phyloP scores from a whole-genome alignment of 1,140 invertebrate genomes.

The Heterodera schachtii region DNA sequence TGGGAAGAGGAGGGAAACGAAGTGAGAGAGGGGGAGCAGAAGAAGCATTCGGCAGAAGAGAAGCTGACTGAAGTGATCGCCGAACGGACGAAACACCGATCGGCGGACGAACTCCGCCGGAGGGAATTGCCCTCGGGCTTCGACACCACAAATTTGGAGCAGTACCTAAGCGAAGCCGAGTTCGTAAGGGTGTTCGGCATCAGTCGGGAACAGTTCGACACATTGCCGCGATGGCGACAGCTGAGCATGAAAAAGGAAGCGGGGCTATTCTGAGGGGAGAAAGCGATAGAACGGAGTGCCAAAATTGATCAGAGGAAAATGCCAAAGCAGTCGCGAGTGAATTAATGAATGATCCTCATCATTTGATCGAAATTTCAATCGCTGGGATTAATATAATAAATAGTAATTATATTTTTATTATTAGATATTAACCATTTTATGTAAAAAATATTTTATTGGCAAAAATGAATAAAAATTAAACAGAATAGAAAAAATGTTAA shows the following conservation, averaged over 20 bases:
- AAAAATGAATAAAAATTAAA: no score
- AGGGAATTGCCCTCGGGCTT: constrained; percentile 31
- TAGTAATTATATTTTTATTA: no score
- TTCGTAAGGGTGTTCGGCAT: constrained; percentile 22
- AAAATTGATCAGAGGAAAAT: neutral
- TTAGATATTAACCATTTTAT: no score
- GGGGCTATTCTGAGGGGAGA: constrained; percentile 27
- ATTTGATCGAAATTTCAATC: neutral
- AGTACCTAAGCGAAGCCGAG: constrained; percentile 26
- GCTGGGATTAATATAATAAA: no score
- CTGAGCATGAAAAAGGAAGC: constrained; percentile 28
- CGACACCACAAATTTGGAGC: constrained; percentile 35
- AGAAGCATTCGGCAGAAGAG: constrained; percentile 2
- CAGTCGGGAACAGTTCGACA: constrained; percentile 25
- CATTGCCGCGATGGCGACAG: constrained; percentile 34
- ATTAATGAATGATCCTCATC: no score
- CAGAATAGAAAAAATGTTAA: no score
- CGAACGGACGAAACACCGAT: constrained; percentile 30
- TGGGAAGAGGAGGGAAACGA: constrained; percentile 31
- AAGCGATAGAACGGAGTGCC: neutral
- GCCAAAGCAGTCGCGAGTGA: no score
- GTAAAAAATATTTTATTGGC: no score
- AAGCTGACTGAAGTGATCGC: constrained; percentile 10
- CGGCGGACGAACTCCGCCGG: constrained; percentile 28
- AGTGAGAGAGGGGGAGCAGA: neutral